A percentile compares a stretch with the other conserved stretches of the same genome.
Conservation (phyloP, 2,888 invertebrate genomes). For the Melanchra persicariae region DNA sequence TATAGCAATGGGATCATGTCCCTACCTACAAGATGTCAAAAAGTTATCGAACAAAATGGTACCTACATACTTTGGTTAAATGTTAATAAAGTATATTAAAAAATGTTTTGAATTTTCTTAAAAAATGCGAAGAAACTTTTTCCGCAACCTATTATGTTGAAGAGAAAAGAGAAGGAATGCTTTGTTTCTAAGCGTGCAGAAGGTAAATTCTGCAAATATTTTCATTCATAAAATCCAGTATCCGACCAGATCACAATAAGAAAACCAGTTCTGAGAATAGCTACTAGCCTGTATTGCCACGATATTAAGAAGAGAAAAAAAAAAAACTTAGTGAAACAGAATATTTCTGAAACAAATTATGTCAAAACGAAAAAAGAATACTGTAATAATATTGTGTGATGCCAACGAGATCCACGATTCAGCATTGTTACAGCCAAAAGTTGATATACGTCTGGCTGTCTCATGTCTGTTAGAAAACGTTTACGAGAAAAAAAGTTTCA, state of each 20-base stretch:
- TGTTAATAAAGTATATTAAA: too few relatives aligned
- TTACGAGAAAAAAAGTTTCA: conserved; percentile 36
- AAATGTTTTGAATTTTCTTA: too few relatives aligned
- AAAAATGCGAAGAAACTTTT: too few relatives aligned
- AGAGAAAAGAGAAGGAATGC: not conserved
- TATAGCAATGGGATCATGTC: too few relatives aligned
- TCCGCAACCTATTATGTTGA: too few relatives aligned
- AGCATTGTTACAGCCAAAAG: conserved; percentile 36
- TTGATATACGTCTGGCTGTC: conserved; percentile 44
- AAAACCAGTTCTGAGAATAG: not conserved
- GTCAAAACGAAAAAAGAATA: conserved; percentile 10
- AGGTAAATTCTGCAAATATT: not conserved
- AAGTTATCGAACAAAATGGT: too few relatives aligned
- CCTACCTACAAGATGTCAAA: too few relatives aligned
- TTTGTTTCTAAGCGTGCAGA: not conserved
- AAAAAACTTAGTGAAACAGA: not conserved
- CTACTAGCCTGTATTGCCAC: not conserved
- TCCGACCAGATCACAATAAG: not conserved
- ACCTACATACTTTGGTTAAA: too few relatives aligned
- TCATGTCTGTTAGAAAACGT: conserved; percentile 29
- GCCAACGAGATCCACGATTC: conserved; percentile 44
- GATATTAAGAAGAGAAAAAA: not conserved
- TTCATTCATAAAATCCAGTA: not conserved
- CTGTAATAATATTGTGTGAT: conserved; percentile 15
- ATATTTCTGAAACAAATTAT: conserved; percentile 1